Percentiles rank a stretch among this genome's conserved stretches.
These are phyloP conservation scores for Oligia fasciuncula DNA, from an alignment of 2,888 invertebrate genomes.

Conservation along the genomic window DNA sequence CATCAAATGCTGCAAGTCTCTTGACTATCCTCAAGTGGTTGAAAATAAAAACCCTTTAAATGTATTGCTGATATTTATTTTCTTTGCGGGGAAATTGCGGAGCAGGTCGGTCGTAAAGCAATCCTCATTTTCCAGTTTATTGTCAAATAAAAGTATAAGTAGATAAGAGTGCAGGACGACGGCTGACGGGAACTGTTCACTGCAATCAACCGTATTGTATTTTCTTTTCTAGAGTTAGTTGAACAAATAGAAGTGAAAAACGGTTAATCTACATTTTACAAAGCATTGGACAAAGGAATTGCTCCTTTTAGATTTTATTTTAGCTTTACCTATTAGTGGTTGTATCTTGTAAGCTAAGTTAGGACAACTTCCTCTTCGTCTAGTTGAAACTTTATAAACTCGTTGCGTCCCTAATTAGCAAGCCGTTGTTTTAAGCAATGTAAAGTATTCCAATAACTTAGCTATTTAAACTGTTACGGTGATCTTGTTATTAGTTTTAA, in stretches of 20 bases:
- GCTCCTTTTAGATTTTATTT: not conserved
- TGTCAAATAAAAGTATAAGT: constrained; percentile 23
- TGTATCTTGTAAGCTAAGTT: not conserved
- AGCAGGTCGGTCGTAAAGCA: constrained; percentile 7
- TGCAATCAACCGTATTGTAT: constrained; percentile 31
- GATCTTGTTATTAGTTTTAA: constrained; percentile 5
- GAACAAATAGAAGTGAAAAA: not conserved
- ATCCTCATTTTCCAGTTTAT: constrained; percentile 19
- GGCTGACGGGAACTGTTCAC: not conserved
- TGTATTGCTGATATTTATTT: constrained; percentile 26
- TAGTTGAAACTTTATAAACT: constrained; percentile 18
- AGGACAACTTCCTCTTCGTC: not conserved
- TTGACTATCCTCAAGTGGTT: not conserved
- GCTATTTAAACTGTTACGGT: not conserved
- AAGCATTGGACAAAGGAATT: not conserved
- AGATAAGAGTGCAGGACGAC: not conserved
- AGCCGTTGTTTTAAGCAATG: not conserved
- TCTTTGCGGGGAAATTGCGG: not conserved
- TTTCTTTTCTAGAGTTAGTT: not conserved
- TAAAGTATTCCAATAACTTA: not conserved
- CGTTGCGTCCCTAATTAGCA: not conserved
- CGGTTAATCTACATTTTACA: not conserved
- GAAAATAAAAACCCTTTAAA: constrained; percentile 11
- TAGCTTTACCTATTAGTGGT: not conserved
- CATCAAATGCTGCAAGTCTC: not conserved